These are phyloP conservation scores for Pipistrellus pipistrellus DNA, from an alignment of 2,797 vertebrate genomes.

Conservation along the genomic window DNA sequence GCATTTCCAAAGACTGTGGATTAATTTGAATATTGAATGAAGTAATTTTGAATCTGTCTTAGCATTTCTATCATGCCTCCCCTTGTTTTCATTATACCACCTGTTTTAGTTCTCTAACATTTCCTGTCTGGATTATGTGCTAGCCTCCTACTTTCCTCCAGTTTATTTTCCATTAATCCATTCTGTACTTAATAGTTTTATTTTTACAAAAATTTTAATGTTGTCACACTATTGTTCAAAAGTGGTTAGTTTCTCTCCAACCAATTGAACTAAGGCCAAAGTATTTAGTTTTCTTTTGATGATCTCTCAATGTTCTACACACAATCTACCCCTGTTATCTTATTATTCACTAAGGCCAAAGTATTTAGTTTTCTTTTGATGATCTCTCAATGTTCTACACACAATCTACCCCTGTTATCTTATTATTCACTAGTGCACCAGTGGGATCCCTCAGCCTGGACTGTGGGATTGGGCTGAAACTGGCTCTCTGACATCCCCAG, in stretches of 20 bases:
- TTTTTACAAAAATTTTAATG: background rate
- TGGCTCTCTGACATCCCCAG: too few relatives aligned
- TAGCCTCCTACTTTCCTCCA: background rate
- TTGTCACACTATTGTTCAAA: background rate
- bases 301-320: background rate
- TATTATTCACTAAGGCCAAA: background rate
- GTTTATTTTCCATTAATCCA: background rate
- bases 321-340: background rate
- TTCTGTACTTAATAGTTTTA: background rate
- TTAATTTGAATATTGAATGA: background rate
- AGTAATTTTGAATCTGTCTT: background rate
- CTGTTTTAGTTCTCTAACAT: background rate
- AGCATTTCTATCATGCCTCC: background rate
- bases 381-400: background rate
- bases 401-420: background rate
- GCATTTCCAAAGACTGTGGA: background rate
- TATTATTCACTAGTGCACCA: background rate
- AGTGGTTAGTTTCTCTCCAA: background rate
- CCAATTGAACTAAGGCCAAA: background rate
- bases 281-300: background rate
- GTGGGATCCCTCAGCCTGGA: too few relatives aligned
- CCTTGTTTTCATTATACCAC: background rate
- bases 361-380: background rate
- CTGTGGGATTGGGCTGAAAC: too few relatives aligned
- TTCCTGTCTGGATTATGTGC: background rate